phyloP scores from a whole-genome alignment of 2,888 invertebrate species.

The Disparrhopalites patrizii region DNA sequence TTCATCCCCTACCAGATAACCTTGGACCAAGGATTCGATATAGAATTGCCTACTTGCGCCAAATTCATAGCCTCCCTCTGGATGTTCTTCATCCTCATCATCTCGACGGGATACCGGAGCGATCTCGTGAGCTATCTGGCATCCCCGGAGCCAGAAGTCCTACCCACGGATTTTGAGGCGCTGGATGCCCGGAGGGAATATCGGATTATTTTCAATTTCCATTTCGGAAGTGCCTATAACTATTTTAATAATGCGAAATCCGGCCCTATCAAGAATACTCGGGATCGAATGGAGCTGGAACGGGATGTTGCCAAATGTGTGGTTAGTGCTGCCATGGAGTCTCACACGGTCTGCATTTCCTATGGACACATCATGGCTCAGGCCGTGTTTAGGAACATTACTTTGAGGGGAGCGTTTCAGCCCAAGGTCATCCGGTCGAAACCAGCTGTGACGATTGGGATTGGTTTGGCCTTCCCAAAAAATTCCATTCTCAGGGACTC shows the following conservation, averaged over 20 bases:
- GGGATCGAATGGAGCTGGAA: neutral
- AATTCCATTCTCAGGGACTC: neutral
- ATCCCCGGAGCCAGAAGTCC: neutral
- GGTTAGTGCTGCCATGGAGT: neutral
- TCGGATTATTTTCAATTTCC: constrained; percentile 1
- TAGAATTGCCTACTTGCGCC: neutral
- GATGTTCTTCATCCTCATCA: constrained; percentile 16
- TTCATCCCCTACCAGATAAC: constrained; percentile 5
- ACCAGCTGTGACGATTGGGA: neutral
- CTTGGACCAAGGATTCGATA: constrained; percentile 1
- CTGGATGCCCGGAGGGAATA: neutral
- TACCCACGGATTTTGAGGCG: neutral
- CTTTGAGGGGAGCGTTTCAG: neutral
- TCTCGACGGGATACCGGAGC: constrained; percentile 5
- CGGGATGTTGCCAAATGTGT: neutral
- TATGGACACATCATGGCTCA: neutral
- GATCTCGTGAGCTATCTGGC: constrained; percentile 2
- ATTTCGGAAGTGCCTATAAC: neutral
- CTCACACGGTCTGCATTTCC: neutral
- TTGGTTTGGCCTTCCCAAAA: constrained; percentile 1
- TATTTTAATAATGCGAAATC: constrained; percentile 5
- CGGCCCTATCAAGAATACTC: neutral
- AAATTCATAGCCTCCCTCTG: neutral
- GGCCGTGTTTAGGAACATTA: neutral
- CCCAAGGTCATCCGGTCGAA: neutral